phyloP scores from a whole-genome alignment of 2,797 vertebrate species.

The Pantherophis alleghaniensis region DNA sequence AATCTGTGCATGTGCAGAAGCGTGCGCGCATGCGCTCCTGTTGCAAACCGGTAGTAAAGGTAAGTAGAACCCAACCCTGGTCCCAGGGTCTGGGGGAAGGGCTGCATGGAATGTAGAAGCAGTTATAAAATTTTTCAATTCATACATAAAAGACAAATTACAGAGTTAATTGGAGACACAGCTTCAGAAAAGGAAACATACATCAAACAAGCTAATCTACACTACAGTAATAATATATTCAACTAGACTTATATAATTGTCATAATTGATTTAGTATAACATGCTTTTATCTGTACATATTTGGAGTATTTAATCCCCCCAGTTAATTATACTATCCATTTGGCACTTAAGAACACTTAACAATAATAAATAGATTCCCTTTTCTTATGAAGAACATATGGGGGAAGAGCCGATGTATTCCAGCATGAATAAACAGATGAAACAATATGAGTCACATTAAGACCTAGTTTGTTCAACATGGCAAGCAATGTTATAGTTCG shows the following conservation, averaged over 20 bases:
- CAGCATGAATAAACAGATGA: not conserved
- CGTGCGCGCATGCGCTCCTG: no score
- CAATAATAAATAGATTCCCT: not conserved
- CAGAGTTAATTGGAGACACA: not conserved
- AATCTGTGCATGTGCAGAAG: no score
- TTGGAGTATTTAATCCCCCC: not conserved
- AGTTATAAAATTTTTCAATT: not conserved
- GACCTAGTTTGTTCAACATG: not conserved
- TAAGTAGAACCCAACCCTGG: no score
- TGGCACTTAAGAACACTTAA: not conserved
- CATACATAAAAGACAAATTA: not conserved
- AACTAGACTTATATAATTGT: not conserved
- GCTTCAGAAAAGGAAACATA: not conserved
- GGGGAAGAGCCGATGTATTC: not conserved
- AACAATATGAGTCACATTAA: not conserved
- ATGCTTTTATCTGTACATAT: not conserved
- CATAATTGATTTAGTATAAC: not conserved
- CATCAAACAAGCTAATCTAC: not conserved
- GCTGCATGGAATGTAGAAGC: not conserved
- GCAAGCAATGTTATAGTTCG: not conserved
- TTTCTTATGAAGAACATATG: not conserved
- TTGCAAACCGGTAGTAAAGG: no score
- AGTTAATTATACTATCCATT: not conserved
- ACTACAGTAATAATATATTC: not conserved
- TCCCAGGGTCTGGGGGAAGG: not conserved